Conservation (phyloP, 2,113 vertebrate species). For the Dasyurus viverrinus region DNA sequence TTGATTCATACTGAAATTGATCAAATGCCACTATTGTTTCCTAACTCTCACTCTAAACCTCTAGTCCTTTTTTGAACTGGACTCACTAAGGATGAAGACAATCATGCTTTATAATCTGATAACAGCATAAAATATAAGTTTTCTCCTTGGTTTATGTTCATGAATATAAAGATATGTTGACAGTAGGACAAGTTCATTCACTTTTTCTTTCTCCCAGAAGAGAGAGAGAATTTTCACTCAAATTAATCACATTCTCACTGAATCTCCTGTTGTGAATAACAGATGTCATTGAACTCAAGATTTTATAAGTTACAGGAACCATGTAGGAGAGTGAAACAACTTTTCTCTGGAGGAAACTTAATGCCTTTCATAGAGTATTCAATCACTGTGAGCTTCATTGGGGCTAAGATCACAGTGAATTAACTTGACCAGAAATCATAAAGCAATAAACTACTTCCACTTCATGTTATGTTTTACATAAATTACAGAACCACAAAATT, state of each 20-base stretch:
- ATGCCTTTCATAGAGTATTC: not conserved
- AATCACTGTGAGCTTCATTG: not conserved
- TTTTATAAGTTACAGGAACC: not conserved
- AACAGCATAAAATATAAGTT: not conserved
- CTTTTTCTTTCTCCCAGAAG: not conserved
- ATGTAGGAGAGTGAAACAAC: not conserved
- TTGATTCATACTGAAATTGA: not conserved
- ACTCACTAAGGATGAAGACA: not conserved
- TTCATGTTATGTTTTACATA: not conserved
- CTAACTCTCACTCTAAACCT: not conserved
- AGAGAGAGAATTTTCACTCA: not conserved
- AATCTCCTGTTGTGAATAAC: not conserved
- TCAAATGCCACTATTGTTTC: conserved; percentile 31
- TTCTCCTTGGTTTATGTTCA: not conserved
- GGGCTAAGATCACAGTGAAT: not conserved
- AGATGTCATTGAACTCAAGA: not conserved
- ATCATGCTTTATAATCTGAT: conserved; percentile 36
- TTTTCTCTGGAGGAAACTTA: not conserved
- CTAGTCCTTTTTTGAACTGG: not conserved
- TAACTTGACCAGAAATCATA: not conserved
- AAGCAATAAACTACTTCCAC: not conserved
- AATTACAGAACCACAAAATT: not conserved
- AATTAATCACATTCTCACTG: not conserved
- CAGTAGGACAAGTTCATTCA: not conserved
- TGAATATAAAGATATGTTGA: not conserved